These are phyloP conservation scores for Drosophila monieri DNA, from an alignment of 2,888 invertebrate genomes.

Conservation along the genomic window DNA sequence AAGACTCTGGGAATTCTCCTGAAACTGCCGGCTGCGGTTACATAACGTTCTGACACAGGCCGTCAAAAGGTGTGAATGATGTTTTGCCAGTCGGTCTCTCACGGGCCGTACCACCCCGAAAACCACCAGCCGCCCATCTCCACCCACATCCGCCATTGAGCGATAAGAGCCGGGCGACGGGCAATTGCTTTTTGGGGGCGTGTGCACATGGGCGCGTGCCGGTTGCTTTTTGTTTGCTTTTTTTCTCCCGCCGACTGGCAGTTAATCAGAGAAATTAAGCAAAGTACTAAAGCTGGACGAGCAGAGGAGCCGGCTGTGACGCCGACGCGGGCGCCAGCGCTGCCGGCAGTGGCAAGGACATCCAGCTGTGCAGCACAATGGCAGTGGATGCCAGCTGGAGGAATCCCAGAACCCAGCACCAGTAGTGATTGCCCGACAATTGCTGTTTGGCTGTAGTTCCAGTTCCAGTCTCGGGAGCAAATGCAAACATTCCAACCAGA, in stretches of 20 bases:
- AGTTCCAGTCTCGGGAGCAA: constrained; percentile 13
- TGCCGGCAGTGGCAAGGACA: constrained; percentile 33
- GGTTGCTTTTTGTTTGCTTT: constrained; percentile 29
- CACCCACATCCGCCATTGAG: constrained; percentile 5
- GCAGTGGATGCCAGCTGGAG: constrained; percentile 36
- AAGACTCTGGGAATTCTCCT: constrained; percentile 25
- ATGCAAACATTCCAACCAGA: constrained; percentile 35
- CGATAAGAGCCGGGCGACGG: constrained; percentile 55
- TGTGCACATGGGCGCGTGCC: constrained; percentile 41
- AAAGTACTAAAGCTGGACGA: constrained; percentile 36
- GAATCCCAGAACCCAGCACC: constrained; percentile 34
- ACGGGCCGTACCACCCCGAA: constrained; percentile 7
- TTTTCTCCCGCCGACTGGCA: constrained; percentile 42
- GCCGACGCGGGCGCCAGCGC: constrained; percentile 20
- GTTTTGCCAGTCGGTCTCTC: constrained; percentile 30
- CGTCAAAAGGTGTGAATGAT: constrained; percentile 37
- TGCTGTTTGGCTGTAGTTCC: constrained; percentile 24
- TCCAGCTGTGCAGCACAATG: constrained; percentile 61
- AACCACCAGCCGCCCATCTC: background rate
- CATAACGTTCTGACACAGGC: constrained; percentile 46
- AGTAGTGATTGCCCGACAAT: constrained; percentile 45
- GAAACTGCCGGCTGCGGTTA: constrained; percentile 44
- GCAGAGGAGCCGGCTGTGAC: constrained; percentile 31
- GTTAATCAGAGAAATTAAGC: constrained; percentile 73
- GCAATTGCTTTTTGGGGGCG: constrained; percentile 43